Percentiles rank a stretch among this genome's conserved stretches.
phyloP scores from a whole-genome alignment of 1,140 invertebrate species.

The Drosophila miranda region DNA sequence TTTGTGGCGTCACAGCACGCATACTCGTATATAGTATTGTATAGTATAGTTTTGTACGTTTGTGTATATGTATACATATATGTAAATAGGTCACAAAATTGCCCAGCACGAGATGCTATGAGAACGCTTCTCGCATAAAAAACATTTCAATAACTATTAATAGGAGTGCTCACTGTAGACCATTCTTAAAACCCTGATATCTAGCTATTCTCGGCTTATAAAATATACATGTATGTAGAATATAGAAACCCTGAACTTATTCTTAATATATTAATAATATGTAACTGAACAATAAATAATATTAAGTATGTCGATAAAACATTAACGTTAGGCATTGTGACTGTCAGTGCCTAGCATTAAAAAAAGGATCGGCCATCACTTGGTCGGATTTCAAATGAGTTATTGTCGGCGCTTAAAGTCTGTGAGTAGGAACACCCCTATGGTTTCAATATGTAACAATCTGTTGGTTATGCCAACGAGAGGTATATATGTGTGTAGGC shows the following conservation, averaged over 20 bases:
- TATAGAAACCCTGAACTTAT: neutral
- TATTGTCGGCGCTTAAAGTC: slow-evolving; percentile 22
- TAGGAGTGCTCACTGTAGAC: slow-evolving; percentile 30
- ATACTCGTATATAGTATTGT: slow-evolving; percentile 9
- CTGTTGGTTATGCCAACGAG: slow-evolving; percentile 34
- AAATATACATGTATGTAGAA: slow-evolving; percentile 6
- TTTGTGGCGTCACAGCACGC: slow-evolving; percentile 16
- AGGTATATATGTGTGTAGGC: slow-evolving; percentile 32
- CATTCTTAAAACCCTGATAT: slow-evolving; percentile 32
- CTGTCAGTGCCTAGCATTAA: slow-evolving; percentile 28
- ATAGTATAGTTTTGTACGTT: slow-evolving; percentile 1
- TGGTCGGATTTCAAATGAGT: neutral
- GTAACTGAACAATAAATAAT: slow-evolving; percentile 10
- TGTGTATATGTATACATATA: slow-evolving; percentile 18
- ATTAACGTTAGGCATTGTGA: slow-evolving; percentile 25
- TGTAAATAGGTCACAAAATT: slow-evolving; percentile 19
- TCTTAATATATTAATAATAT: slow-evolving; percentile 10
- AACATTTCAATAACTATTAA: slow-evolving; percentile 32
- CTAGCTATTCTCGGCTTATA: neutral
- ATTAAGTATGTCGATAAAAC: slow-evolving; percentile 10
- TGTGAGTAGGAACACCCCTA: slow-evolving; percentile 3
- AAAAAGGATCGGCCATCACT: slow-evolving; percentile 12
- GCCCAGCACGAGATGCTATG: slow-evolving; percentile 3
- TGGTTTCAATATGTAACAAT: slow-evolving; percentile 32
- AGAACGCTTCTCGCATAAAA: slow-evolving; percentile 1